phyloP scores from a whole-genome alignment of 1,140 invertebrate species.

The Aporrectodea caliginosa region DNA sequence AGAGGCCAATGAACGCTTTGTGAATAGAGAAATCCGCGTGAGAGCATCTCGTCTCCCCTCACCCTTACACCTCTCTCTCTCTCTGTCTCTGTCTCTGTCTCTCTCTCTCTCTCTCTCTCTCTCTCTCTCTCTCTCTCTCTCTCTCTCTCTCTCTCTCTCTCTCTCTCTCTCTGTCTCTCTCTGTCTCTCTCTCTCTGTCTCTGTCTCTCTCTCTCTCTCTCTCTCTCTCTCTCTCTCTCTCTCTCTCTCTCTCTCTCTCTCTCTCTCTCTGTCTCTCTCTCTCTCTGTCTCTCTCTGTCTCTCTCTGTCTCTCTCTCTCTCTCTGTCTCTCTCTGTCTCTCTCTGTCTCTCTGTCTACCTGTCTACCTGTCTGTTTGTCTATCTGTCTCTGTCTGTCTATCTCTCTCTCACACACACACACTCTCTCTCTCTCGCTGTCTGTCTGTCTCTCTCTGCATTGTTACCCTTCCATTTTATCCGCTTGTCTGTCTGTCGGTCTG shows the following conservation, averaged over 20 bases:
- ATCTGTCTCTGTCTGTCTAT: neutral
- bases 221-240: neutral
- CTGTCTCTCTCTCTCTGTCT: neutral
- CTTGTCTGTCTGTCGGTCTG: too few relatives aligned
- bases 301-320: neutral
- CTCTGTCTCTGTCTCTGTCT: too few relatives aligned
- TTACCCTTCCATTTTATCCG: too few relatives aligned
- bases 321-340: neutral
- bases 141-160: constrained; percentile 1
- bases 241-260: neutral
- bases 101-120: too few relatives aligned
- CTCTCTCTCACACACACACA: neutral
- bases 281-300: neutral
- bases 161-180: neutral
- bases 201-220: neutral
- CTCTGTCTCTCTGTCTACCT: neutral
- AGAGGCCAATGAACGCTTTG: too few relatives aligned
- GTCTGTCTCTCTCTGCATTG: neutral
- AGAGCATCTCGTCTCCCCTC: too few relatives aligned
- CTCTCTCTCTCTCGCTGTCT: neutral
- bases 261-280: neutral
- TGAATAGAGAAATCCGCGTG: too few relatives aligned
- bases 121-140: neutral
- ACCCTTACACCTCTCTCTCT: too few relatives aligned
- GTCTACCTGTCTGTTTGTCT: neutral